Percentiles rank a stretch among this genome's conserved stretches.
Evolutionary conservation across 2,113 vertebrate genomes (phyloP).

Genomic region (Carollia perspicillata): DNA sequence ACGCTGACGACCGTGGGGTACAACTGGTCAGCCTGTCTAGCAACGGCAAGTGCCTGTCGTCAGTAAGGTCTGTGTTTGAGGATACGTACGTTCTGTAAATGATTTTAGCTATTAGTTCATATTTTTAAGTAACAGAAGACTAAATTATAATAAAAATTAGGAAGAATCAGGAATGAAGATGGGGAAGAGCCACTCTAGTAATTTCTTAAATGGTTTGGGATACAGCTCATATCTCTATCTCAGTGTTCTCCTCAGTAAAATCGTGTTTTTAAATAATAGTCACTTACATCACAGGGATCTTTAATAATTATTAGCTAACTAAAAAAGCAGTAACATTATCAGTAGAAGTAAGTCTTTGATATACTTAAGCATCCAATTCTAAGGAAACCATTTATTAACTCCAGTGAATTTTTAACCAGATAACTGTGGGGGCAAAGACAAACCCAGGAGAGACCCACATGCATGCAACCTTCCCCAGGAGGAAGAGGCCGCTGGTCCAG

Average conservation of each 20-base stretch:
- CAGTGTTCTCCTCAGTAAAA: conserved; percentile 19
- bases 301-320: conserved; percentile 12
- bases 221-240: neutral
- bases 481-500: neutral
- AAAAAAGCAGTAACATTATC: conserved; percentile 36
- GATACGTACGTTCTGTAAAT: neutral
- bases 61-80: neutral
- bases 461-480: neutral
- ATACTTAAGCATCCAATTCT: conserved; percentile 33
- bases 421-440: neutral
- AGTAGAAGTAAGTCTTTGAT: conserved; percentile 12
- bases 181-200: neutral
- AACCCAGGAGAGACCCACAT: neutral
- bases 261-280: neutral
- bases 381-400: conserved; percentile 44
- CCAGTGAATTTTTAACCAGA: conserved; percentile 44
- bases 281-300: neutral
- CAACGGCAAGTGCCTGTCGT: neutral
- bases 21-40: neutral
- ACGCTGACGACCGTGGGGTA: neutral
- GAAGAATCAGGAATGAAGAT: neutral
- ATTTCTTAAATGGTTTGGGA: neutral
- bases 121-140: conserved; percentile 29
- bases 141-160: conserved; percentile 31
- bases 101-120: conserved; percentile 17